Evolutionary conservation across 1,140 invertebrate genomes (phyloP).

Genomic region (Coelopa frigida): DNA sequence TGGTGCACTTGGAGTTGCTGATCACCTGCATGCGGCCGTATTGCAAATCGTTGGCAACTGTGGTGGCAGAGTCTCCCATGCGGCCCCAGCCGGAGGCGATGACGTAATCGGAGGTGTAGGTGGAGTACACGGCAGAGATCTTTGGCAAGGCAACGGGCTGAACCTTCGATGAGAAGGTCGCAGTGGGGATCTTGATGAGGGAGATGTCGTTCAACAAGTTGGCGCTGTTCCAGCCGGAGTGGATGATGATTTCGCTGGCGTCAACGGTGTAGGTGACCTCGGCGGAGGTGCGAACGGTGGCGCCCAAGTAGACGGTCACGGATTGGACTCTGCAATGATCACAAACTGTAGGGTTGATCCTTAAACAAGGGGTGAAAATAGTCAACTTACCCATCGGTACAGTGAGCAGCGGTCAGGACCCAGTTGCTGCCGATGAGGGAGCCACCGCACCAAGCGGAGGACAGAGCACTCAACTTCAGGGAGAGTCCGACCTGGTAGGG

Average conservation of each 20-base stretch:
- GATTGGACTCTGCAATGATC: slow-evolving; percentile 8
- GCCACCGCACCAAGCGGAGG: slow-evolving; percentile 47
- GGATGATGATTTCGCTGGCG: slow-evolving; percentile 34
- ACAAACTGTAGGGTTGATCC: too few species aligned
- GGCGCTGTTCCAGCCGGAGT: slow-evolving; percentile 44
- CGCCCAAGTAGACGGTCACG: slow-evolving; percentile 9
- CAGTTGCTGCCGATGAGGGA: slow-evolving; percentile 49
- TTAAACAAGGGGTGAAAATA: background rate
- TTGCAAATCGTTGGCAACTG: slow-evolving; percentile 24
- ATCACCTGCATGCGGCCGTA: slow-evolving; percentile 25
- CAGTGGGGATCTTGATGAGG: slow-evolving; percentile 42
- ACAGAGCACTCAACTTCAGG: slow-evolving; percentile 20
- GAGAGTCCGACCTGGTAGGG: slow-evolving; percentile 41
- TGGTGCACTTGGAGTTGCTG: slow-evolving; percentile 23
- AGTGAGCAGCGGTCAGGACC: slow-evolving; percentile 56
- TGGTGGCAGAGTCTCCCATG: slow-evolving; percentile 36
- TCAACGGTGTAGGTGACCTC: too few species aligned
- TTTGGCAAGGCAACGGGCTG: slow-evolving; percentile 21
- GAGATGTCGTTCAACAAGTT: slow-evolving; percentile 48
- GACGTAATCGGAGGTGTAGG: slow-evolving; percentile 20
- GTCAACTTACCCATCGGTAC: slow-evolving; percentile 39
- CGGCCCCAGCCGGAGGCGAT: slow-evolving; percentile 32
- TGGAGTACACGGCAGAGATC: slow-evolving; percentile 18
- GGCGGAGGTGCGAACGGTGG: slow-evolving; percentile 17
- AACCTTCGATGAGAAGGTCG: slow-evolving; percentile 21